phyloP scores from a whole-genome alignment of 1,140 invertebrate species.

The Chironomus tepperi region DNA sequence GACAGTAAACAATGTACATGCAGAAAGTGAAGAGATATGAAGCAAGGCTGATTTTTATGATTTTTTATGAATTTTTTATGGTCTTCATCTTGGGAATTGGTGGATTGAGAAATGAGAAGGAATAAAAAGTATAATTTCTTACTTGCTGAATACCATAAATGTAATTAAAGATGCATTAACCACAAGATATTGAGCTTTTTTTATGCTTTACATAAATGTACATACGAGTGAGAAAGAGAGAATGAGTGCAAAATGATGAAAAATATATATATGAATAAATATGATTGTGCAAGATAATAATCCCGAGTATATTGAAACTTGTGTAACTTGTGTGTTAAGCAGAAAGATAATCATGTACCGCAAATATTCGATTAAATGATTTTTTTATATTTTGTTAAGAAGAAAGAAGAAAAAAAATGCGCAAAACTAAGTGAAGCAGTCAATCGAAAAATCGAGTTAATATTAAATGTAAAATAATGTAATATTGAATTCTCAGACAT shows the following conservation, averaged over 20 bases:
- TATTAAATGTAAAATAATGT: not conserved
- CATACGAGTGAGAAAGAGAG: too few species aligned
- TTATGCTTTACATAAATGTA: not conserved
- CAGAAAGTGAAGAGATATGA: too few species aligned
- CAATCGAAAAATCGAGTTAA: constrained; percentile 16
- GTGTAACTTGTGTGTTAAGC: not conserved
- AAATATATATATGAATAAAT: not conserved
- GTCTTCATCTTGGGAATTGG: not conserved
- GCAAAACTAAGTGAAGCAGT: constrained; percentile 10
- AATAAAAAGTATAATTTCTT: not conserved
- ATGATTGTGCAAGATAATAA: constrained; percentile 1
- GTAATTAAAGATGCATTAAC: constrained; percentile 9
- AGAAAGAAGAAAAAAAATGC: too few species aligned
- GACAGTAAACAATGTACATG: not conserved
- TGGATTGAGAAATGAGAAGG: too few species aligned
- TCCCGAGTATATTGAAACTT: not conserved
- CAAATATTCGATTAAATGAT: not conserved
- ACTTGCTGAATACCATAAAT: not conserved
- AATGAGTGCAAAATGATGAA: not conserved
- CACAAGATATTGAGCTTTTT: not conserved
- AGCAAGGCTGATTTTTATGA: not conserved
- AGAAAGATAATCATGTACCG: not conserved
- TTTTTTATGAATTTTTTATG: not conserved
- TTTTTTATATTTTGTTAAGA: not conserved
- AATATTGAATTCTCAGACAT: constrained; percentile 1